Conservation (phyloP, 1,140 invertebrate genomes). For the Laupala kohalensis region DNA sequence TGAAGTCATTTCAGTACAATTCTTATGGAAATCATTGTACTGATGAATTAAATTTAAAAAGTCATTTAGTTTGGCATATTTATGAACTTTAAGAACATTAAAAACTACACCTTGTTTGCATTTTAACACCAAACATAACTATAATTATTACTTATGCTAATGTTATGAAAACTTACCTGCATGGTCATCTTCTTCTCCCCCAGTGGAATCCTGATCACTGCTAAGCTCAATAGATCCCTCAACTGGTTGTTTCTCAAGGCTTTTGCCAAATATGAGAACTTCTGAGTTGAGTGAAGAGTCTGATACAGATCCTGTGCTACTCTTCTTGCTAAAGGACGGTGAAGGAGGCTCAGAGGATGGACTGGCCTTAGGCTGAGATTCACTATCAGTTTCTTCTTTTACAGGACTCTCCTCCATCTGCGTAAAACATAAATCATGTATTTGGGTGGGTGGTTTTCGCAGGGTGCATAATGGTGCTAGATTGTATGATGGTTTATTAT, state of each 20-base stretch:
- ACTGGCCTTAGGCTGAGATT: not conserved
- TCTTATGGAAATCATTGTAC: no score
- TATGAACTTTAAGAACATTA: no score
- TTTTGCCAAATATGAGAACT: slow-evolving; percentile 38
- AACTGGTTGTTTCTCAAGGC: slow-evolving; percentile 34
- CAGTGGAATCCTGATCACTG: slow-evolving; percentile 66
- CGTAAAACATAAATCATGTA: no score
- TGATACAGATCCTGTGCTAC: not conserved
- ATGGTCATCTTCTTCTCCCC: slow-evolving; percentile 55
- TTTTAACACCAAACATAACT: no score
- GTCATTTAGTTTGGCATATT: no score
- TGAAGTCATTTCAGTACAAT: no score
- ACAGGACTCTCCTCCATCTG: not conserved
- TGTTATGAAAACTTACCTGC: slow-evolving; percentile 21
- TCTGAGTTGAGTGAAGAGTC: slow-evolving; percentile 23
- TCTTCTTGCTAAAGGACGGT: not conserved
- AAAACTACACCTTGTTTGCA: no score
- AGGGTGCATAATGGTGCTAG: no score
- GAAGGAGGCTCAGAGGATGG: not conserved
- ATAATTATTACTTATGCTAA: no score
- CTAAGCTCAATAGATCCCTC: slow-evolving; percentile 42
- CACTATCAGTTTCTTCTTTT: not conserved
- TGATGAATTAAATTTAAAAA: no score
- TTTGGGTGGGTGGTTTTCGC: no score
- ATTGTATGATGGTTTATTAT: no score